Base-by-base conservation (phyloP, 2,113 vertebrate species). In the Ondatra zibethicus region DNA sequence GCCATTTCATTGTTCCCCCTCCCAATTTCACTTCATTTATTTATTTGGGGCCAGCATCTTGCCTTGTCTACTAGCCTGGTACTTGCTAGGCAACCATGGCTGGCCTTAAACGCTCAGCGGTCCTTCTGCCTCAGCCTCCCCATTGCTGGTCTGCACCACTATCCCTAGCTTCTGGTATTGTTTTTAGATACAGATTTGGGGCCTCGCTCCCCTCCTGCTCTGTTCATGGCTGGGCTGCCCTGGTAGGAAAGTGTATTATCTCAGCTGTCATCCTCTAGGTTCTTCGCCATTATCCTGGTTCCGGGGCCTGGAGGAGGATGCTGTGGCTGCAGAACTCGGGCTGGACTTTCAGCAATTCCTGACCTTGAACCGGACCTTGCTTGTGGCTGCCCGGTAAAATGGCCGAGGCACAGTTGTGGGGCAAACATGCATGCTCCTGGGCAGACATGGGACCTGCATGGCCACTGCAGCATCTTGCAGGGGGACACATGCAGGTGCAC, bases 271-370 rank as follows among this genome's bases (percentile, higher is more conserved):
- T 36, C 29, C n/a, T 33, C 52, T 97, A 99, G 99, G 98, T 97
- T 98, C 98, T 4, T 98, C 99, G 96, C 96, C 98, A 13, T 99
- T 98, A 92, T 99, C 99, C 58, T 98, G 98, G 96, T 99, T 99
- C 97, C 98, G 98, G 89, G 99, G 99, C 2, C 98, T 99, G 55
- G 96, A 98, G 93, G 99, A 98, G 0, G 99, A 99, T 98, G 99
- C 99, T 42, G 99, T 98, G 98, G 99, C 99, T 0, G 98, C 98
- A 1, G 98, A 98, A 47, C 99, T 99, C 70, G 99, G 99, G 89
- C 97, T 99, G 96, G 99, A 99, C 98, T 99, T 99, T 98, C 99
- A 99, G 98, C 98, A 98, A 96, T 99, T 99, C 99, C 98, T 99
- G 96, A 99, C 98, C 92, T 98, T 99, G 98, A 99, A 99, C 98